These are phyloP conservation scores for Torymus texanus DNA, from an alignment of 2,888 invertebrate genomes.

Conservation along the genomic window DNA sequence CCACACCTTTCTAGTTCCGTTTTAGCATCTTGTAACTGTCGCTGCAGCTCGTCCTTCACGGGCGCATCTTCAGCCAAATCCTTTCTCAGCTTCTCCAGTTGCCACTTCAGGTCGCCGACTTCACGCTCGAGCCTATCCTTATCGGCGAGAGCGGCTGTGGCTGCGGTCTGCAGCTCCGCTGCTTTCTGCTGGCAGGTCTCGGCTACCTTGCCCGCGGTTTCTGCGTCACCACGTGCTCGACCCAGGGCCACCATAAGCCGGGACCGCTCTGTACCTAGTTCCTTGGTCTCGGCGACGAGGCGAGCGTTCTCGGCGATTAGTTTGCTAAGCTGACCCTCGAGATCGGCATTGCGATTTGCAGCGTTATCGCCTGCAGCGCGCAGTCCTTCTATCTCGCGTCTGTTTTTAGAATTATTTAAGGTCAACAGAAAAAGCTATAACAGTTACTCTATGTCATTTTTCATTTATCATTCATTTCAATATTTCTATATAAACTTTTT, in stretches of 20 bases:
- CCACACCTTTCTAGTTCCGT: neutral
- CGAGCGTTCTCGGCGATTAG: slow-evolving; percentile 7
- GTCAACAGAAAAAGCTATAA: no score
- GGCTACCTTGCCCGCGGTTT: neutral
- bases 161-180: neutral
- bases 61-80: neutral
- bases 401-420: no score
- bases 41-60: neutral
- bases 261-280: slow-evolving; percentile 28
- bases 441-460: no score
- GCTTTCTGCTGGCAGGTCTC: neutral
- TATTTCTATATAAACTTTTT: no score
- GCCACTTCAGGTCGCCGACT: slow-evolving; percentile 44
- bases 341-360: slow-evolving; percentile 30
- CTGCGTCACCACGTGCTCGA: neutral
- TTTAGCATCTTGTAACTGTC: neutral
- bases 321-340: slow-evolving; percentile 40
- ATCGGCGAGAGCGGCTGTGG: neutral
- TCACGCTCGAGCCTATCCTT: slow-evolving; percentile 42
- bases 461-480: no score
- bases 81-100: slow-evolving; percentile 37
- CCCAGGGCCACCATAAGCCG: neutral
- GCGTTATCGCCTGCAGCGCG: no score
- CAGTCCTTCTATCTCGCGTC: no score
- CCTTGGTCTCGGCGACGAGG: slow-evolving; percentile 33